Base-by-base conservation (phyloP, 2,113 vertebrate species). In the Cardinalis cardinalis region DNA sequence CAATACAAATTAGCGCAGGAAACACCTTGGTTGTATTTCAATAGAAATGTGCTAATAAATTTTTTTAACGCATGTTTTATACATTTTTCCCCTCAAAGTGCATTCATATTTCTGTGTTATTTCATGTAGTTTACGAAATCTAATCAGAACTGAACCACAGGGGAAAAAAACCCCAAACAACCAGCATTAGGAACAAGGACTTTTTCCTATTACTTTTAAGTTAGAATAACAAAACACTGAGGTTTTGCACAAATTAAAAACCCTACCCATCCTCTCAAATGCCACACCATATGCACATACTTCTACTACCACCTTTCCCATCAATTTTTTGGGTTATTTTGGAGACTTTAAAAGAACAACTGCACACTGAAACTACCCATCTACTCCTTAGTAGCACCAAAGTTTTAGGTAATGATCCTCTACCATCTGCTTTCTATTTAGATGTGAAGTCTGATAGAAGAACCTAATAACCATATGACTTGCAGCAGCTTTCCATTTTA, bases 181-280 rank as follows among this genome's bases (percentile, higher is more conserved):
- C 16, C 81, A 83, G 21, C 12, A 46, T 31, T 40, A 70, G 23
- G 14, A 68, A 2, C 36, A 87, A 46, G 23, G 74, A 68, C 15
- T 51, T 44, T 41, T 51, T 16, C 60, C n/a, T 43, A 56, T 36
- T 51, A 44, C 14, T 65, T 86, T 52, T 36, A 75, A 40, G 18
- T 60, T 77, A 56, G 7, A 71, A 19, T 24, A 84, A 80, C 3
- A 44, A 72, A 66, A 55, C 8, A 32, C 66, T 53, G 10, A 46
- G 10, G 24, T 29, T 87, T 84, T 77, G 28, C 10, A 74, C 6
- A 56, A 28, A 77, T 53, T 32, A 41, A 58, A 76, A 52, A 3
- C 0, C 2, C 4, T 41, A 6, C 3, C 4, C 8, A 10, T 10
- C 2, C 5, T 9, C 3, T 11, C 6, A 28, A 34, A 23, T 12